Base-by-base conservation (phyloP, 1,140 invertebrate genomes). In the Heliconius melpomene region DNA sequence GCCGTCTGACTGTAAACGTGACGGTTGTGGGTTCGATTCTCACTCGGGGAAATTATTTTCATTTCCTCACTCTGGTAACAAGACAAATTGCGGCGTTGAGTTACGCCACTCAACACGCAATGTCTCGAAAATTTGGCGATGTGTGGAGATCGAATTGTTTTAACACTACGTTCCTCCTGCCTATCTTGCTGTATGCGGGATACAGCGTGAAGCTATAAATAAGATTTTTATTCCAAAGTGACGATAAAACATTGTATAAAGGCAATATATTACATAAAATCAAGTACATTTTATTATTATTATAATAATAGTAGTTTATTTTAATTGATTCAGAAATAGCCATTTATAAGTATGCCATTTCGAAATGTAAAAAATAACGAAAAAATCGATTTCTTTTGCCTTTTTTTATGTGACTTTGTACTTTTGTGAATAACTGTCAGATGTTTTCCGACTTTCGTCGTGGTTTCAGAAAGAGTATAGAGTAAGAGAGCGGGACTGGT, bases 251-350 rank as follows among this genome's bases (percentile, higher is more conserved):
- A 66, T 66, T 77, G 76, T 77, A 77, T 57, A 52, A 74, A 79
- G 60, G 20, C 76, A 77, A 46, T 57, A 73, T 40, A 75, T 73
- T 40, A 70, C n/a, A 57, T 57, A 57, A 57, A 57, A 9, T 77
- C 77, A 80, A 75, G 79, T 77, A 66, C 74, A 77, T 80, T 57
- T 32, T 66, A 66, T 66, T 26, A 66, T 66, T 60, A 60, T 54
- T 7, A 79, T 57, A 46, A 40, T 54, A 20, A 66, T 72, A 32
- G 36, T 72, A 50, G 76, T 46, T 52, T 52, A 18, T 46, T 36
- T 46, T 76, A 70, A 76, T 54, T 80, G 29, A 77, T 79, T 72
- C 16, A 16, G 23, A 38, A 57, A 26, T 72, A 77, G 70, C 70
- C 76, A 72, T 72, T 29, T 16, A 20, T 20, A 13, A 18, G n/a